Evolutionary conservation across 1,140 invertebrate species (phyloP).

Genomic region (Drosophila eugracilis): DNA sequence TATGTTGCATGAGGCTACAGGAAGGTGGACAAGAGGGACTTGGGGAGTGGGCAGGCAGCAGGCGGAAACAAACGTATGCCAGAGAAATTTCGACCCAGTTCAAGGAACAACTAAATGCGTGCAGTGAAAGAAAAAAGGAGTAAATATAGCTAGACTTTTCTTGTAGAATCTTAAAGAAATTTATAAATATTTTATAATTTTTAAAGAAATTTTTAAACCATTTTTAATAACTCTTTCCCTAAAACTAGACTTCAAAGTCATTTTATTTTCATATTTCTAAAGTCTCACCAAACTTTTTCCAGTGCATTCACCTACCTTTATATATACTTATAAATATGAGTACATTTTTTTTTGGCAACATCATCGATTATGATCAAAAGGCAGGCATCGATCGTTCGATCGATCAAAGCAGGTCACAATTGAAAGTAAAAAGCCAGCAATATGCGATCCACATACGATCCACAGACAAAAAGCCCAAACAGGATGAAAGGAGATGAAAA

Average conservation of each 20-base stretch:
- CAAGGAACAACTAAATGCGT: conserved; percentile 36
- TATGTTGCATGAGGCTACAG: conserved; percentile 10
- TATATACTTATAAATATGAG: conserved; percentile 45
- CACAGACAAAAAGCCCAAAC: conserved; percentile 39
- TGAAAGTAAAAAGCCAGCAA: conserved; percentile 75
- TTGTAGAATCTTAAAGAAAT: too few species aligned
- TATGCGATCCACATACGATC: conserved; percentile 51
- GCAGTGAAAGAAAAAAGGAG: conserved; percentile 11
- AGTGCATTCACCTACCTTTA: conserved; percentile 2
- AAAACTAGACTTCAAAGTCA: too few species aligned
- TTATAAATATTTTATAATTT: too few species aligned
- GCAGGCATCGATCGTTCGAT: conserved; percentile 59
- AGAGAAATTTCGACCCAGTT: conserved; percentile 72
- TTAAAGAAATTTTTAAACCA: too few species aligned
- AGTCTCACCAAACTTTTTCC: conserved; percentile 13
- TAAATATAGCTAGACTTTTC: too few species aligned
- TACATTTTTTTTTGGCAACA: conserved; percentile 67
- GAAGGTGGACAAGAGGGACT: background rate
- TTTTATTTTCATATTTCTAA: too few species aligned
- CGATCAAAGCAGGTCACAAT: conserved; percentile 77
- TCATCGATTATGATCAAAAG: conserved; percentile 80
- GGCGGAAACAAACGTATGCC: conserved; percentile 43
- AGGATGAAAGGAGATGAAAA: conserved; percentile 66
- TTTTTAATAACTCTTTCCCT: too few species aligned
- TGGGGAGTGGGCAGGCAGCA: conserved; percentile 13